Conservation (phyloP, 2,888 invertebrate genomes). For the Orthosia incerta region DNA sequence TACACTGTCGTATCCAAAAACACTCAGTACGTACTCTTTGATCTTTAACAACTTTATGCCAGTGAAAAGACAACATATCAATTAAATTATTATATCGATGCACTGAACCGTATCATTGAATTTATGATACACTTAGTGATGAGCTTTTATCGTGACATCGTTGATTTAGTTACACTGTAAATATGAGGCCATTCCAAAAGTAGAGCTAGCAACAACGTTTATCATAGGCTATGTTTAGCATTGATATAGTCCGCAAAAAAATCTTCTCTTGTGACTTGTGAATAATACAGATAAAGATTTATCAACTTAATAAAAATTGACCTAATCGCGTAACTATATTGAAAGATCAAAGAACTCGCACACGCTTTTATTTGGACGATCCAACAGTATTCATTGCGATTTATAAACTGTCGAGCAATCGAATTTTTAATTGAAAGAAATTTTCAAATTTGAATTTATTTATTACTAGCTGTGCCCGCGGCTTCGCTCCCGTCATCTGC, state of each 20-base stretch:
- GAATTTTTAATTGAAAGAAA: no score
- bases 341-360: no score
- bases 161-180: conserved; percentile 32
- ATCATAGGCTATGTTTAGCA: neutral
- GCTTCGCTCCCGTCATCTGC: no score
- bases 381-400: no score
- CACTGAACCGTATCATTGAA: conserved; percentile 33
- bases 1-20: conserved; percentile 11
- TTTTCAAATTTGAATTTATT: no score
- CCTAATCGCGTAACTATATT: no score
- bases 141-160: conserved; percentile 48
- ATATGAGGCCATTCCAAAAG: conserved; percentile 9
- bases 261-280: neutral
- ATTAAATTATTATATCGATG: conserved; percentile 35
- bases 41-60: conserved; percentile 37
- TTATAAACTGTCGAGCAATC: no score
- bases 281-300: neutral
- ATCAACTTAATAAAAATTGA: neutral
- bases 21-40: conserved; percentile 29
- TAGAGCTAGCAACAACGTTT: conserved; percentile 22
- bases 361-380: no score
- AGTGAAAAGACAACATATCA: conserved; percentile 24
- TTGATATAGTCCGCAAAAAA: neutral
- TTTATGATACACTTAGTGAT: conserved; percentile 48
- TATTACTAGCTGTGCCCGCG: no score